Percentiles rank a stretch among this genome's conserved stretches.
Evolutionary conservation across 2,888 invertebrate genomes (phyloP).

Genomic region (Automeris io): DNA sequence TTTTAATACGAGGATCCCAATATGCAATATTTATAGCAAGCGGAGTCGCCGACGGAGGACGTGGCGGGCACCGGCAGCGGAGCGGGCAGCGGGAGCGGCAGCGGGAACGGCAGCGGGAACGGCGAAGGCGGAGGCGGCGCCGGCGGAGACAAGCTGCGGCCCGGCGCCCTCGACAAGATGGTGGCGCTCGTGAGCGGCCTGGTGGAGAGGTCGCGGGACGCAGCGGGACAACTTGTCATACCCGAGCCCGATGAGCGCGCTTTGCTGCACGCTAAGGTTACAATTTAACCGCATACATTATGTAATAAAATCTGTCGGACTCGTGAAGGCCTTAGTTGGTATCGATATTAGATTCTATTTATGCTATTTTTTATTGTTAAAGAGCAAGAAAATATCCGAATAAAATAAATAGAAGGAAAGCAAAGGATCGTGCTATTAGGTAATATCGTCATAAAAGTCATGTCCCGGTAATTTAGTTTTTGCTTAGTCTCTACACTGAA

Average conservation of each 20-base stretch:
- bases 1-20: not conserved
- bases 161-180: constrained; percentile 96
- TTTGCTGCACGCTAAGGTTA: constrained; percentile 90
- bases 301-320: not conserved
- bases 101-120: constrained; percentile 69
- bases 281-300: not conserved
- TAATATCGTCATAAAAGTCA: too few species aligned
- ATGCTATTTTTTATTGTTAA: too few species aligned
- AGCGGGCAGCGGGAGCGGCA: constrained; percentile 70
- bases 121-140: constrained; percentile 39
- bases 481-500: too few species aligned
- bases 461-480: too few species aligned
- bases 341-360: too few species aligned
- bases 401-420: too few species aligned
- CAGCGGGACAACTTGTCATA: constrained; percentile 84
- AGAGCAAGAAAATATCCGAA: too few species aligned
- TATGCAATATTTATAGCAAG: constrained; percentile 22
- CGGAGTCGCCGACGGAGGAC: constrained; percentile 48
- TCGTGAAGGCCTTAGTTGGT: too few species aligned
- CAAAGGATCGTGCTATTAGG: too few species aligned
- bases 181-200: constrained; percentile 91
- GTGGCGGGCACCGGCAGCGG: constrained; percentile 38
- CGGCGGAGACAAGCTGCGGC: constrained; percentile 84
- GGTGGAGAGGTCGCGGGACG: constrained; percentile 91
- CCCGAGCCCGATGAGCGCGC: constrained; percentile 88